A percentile compares a stretch with the other conserved stretches of the same genome.
phyloP scores from a whole-genome alignment of 1,140 invertebrate species.

The Brachionus rubens region DNA sequence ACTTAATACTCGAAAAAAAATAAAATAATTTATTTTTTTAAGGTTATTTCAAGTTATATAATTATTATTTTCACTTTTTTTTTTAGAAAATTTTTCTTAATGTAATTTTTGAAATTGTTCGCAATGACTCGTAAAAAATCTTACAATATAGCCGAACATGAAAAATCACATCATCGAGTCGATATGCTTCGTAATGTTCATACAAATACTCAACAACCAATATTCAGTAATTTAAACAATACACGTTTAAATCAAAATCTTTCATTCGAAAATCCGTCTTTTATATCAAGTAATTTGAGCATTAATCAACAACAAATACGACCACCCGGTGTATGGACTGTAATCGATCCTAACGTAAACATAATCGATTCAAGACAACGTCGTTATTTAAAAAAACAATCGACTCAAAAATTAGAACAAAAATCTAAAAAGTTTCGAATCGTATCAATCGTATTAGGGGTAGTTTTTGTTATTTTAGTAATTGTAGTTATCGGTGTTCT shows the following conservation, averaged over 20 bases:
- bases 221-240: not conserved
- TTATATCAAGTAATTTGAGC: not conserved
- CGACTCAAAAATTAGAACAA: not conserved
- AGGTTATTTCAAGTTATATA: too few species aligned
- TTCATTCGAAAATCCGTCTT: not conserved
- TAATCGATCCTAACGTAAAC: not conserved
- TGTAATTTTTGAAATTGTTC: not conserved
- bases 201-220: not conserved
- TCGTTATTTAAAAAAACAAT: not conserved
- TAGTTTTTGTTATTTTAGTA: not conserved
- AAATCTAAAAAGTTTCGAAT: slow-evolving; percentile 16
- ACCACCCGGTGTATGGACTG: slow-evolving; percentile 1
- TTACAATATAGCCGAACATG: slow-evolving; percentile 31
- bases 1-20: too few species aligned
- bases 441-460: not conserved
- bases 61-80: too few species aligned
- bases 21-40: too few species aligned
- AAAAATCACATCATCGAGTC: slow-evolving; percentile 1
- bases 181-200: slow-evolving; percentile 6
- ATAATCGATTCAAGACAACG: not conserved
- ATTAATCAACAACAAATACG: not conserved
- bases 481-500: not conserved
- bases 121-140: not conserved
- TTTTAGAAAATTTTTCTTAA: not conserved
- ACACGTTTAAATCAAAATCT: not conserved